These are phyloP conservation scores for Morpho achilles DNA, from an alignment of 2,888 invertebrate species.

Conservation along the genomic window DNA sequence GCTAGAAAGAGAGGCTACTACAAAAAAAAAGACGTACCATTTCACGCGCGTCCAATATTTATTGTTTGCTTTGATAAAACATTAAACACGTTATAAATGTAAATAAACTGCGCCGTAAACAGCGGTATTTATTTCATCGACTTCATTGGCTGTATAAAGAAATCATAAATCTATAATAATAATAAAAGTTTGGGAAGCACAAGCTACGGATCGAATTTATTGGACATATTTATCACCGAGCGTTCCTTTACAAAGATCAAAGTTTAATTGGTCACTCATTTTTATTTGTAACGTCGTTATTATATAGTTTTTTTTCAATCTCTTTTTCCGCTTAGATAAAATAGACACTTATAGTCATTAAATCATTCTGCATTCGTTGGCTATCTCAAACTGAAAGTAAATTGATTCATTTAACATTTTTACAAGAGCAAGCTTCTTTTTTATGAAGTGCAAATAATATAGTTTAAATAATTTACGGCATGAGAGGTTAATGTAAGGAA, in stretches of 20 bases:
- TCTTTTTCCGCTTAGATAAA: background rate
- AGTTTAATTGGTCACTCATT: conserved; percentile 22
- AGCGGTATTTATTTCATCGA: conserved; percentile 25
- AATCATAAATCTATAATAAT: conserved; percentile 24
- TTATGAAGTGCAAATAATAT: too few relatives aligned
- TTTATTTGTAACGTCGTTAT: conserved; percentile 17
- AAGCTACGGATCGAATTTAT: conserved; percentile 15
- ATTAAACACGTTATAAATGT: conserved; percentile 32
- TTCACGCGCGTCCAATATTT: conserved; percentile 18
- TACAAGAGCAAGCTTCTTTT: too few relatives aligned
- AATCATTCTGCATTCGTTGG: too few relatives aligned
- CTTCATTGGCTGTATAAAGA: conserved; percentile 23
- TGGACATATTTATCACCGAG: conserved; percentile 23
- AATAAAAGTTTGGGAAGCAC: conserved; percentile 19
- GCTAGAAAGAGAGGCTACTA: conserved; percentile 16
- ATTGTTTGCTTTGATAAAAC: conserved; percentile 26
- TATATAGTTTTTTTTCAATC: conserved; percentile 7
- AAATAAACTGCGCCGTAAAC: conserved; percentile 28
- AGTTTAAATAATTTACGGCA: too few relatives aligned
- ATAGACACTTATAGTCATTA: too few relatives aligned
- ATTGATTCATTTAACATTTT: too few relatives aligned
- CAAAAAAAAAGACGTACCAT: conserved; percentile 15
- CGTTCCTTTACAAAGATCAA: conserved; percentile 16
- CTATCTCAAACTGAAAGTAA: too few relatives aligned
- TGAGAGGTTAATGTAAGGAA: too few relatives aligned